These are phyloP conservation scores for Drosophila subpulchrella DNA, from an alignment of 1,140 invertebrate genomes.

Conservation along the genomic window DNA sequence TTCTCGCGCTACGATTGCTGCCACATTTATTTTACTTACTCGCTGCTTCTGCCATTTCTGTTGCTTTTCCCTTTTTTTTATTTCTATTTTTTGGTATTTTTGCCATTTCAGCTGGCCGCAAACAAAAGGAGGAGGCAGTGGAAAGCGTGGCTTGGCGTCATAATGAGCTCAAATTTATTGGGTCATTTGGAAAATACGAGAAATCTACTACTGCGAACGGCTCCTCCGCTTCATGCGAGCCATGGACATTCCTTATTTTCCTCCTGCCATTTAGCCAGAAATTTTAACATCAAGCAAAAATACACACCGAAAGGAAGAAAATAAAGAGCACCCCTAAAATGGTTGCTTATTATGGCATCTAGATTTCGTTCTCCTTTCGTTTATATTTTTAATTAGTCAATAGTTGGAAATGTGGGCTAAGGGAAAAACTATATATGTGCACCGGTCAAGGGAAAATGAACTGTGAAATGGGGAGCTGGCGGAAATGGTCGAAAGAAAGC, in stretches of 20 bases:
- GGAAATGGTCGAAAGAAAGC: background rate
- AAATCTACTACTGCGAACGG: slow-evolving; percentile 55
- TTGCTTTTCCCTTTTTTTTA: slow-evolving; percentile 15
- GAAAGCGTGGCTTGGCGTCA: slow-evolving; percentile 75
- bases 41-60: slow-evolving; percentile 36
- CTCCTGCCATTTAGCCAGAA: slow-evolving; percentile 37
- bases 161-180: slow-evolving; percentile 83
- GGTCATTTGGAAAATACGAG: slow-evolving; percentile 79
- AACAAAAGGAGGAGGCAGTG: slow-evolving; percentile 44
- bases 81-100: slow-evolving; percentile 13
- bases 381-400: slow-evolving; percentile 80
- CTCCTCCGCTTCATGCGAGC: slow-evolving; percentile 24
- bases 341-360: slow-evolving; percentile 78
- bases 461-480: slow-evolving; percentile 54
- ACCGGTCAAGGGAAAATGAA: slow-evolving; percentile 49
- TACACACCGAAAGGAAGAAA: slow-evolving; percentile 13
- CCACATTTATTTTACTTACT: slow-evolving; percentile 72
- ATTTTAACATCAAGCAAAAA: slow-evolving; percentile 40
- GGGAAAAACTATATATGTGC: slow-evolving; percentile 20
- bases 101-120: slow-evolving; percentile 63
- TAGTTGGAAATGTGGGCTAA: slow-evolving; percentile 48
- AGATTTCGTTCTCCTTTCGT: slow-evolving; percentile 32
- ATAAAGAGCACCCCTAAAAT: slow-evolving; percentile 39
- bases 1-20: slow-evolving; percentile 43
- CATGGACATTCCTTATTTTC: slow-evolving; percentile 45